A percentile compares a stretch with the other conserved stretches of the same genome.
Conservation (phyloP, 2,888 invertebrate species). For the Trissolcus brochymenae region DNA sequence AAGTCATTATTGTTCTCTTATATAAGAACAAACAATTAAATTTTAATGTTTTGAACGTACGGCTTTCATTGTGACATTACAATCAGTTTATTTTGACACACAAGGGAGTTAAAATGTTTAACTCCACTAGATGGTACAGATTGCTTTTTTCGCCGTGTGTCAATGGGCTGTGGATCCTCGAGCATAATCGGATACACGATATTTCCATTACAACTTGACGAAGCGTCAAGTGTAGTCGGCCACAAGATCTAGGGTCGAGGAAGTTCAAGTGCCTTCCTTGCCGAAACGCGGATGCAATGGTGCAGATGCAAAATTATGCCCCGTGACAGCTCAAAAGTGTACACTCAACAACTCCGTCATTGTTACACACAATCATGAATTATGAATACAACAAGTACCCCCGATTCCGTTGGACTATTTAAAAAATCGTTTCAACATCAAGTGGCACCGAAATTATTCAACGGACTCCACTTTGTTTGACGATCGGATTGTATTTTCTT, state of each 20-base stretch:
- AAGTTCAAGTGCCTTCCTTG: slow-evolving; percentile 57
- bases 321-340: slow-evolving; percentile 38
- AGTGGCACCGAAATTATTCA: too few species aligned
- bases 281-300: slow-evolving; percentile 53
- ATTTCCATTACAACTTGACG: slow-evolving; percentile 58
- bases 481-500: too few species aligned
- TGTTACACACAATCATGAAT: slow-evolving; percentile 41
- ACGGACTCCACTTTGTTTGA: too few species aligned
- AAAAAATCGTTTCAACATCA: not conserved
- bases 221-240: slow-evolving; percentile 58
- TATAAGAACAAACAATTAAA: too few species aligned
- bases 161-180: slow-evolving; percentile 13
- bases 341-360: slow-evolving; percentile 37
- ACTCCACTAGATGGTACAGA: not conserved
- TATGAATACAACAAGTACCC: slow-evolving; percentile 24
- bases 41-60: too few species aligned
- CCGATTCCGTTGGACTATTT: slow-evolving; percentile 8
- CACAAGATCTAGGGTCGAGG: slow-evolving; percentile 54
- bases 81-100: not conserved
- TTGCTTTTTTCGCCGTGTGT: slow-evolving; percentile 26
- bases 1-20: too few species aligned
- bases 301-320: slow-evolving; percentile 27
- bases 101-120: too few species aligned
- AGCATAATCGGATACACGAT: slow-evolving; percentile 53
- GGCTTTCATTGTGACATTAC: not conserved